Conservation (phyloP, 2,888 invertebrate genomes). For the Mimachlamys varia region DNA sequence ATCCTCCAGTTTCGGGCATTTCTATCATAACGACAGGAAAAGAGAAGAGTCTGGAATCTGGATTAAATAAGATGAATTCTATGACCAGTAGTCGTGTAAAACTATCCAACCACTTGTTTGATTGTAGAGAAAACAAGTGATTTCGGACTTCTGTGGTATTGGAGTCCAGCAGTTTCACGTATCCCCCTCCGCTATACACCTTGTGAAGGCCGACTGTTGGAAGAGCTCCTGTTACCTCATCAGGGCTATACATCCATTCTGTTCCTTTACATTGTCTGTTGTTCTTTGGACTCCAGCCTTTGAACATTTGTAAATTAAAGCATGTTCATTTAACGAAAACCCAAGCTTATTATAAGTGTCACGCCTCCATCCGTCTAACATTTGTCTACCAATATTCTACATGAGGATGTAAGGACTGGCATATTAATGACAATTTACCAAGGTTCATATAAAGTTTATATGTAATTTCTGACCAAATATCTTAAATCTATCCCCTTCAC, state of each 20-base stretch:
- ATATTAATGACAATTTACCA: too few species aligned
- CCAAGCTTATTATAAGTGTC: too few species aligned
- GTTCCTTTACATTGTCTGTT: conserved; percentile 43
- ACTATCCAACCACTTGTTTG: conserved; percentile 59
- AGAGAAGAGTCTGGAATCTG: conserved; percentile 46
- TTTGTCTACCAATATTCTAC: too few species aligned
- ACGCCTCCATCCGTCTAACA: too few species aligned
- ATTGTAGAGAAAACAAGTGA: conserved; percentile 40
- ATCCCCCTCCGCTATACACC: conserved; percentile 54
- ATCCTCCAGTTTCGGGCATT: conserved; percentile 43
- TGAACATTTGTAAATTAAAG: neutral
- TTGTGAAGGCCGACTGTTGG: conserved; percentile 41
- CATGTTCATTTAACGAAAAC: too few species aligned
- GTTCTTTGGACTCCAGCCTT: conserved; percentile 42
- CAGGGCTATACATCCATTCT: conserved; percentile 38
- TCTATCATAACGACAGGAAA: conserved; percentile 46
- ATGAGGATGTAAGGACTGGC: too few species aligned
- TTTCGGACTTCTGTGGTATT: conserved; percentile 45
- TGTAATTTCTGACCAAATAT: too few species aligned
- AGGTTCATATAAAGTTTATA: too few species aligned
- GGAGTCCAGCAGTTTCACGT: conserved; percentile 46
- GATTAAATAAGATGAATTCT: conserved; percentile 49
- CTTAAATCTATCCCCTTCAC: too few species aligned
- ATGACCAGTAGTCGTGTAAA: conserved; percentile 57
- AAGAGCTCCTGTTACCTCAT: conserved; percentile 39